Base-by-base conservation (phyloP, 1,140 invertebrate species). In the Drosophila nigromelanica region DNA sequence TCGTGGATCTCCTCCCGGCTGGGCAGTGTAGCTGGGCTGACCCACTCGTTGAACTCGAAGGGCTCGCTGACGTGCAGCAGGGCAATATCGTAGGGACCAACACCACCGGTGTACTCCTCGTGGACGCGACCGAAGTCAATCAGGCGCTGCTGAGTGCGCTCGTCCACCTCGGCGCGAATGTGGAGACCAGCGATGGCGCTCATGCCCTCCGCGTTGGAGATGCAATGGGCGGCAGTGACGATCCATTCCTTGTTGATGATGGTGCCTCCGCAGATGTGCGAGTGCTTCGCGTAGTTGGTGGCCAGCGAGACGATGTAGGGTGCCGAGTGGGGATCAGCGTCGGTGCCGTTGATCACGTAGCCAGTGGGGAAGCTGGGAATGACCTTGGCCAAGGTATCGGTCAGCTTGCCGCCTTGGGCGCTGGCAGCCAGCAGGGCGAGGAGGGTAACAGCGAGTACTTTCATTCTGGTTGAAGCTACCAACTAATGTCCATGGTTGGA, bases 31-130 rank as follows among this genome's bases (percentile, higher is more conserved):
- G 95, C 92, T 0, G 93, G 79, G 1, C 92, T 86, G 0, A 96
- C 93, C 43, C 80, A 82, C 15, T 93, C 76, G 71, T 92, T 94
- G 52, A 94, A 93, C 2, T 70, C 78, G 27, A 96, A 79, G 2
- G 94, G 92, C n/a, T 89, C 92, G 7, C 90, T 91, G n/a, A 95
- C 80, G 63, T 47, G 93, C 15, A 96, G 79, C 0, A 96, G 48
- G 35, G 94, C 95, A 50, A 96, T 94, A 73, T 96, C 95, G 66
- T 94, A 92, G 48, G 92, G 92, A 15, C 91, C 93, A n/a, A 93
- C 93, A 6, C 92, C 92, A 14, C 93, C 92, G n/a, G 43, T n/a
- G 74, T 93, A 95, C 2, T 86, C 59, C 18, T 93, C 89, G 71
- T 95, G 94, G 0, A 93, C 71, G 42, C 92, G 89, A 21, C 73